These are phyloP conservation scores for Aphis craccivora DNA, from an alignment of 1,140 invertebrate genomes.

Conservation along the genomic window DNA sequence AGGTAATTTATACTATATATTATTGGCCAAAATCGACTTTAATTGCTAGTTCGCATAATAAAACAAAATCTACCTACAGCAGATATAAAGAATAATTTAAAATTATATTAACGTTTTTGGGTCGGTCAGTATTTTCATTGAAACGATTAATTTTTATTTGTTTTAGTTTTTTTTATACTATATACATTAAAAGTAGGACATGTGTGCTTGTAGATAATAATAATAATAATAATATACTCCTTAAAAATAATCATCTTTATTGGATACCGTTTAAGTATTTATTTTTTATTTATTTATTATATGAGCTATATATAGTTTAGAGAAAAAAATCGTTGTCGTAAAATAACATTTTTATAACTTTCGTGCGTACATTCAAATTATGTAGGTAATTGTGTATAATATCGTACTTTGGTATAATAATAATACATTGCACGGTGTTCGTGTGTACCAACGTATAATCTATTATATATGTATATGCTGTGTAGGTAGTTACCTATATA, in stretches of 20 bases:
- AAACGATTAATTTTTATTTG: background rate
- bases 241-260: background rate
- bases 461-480: background rate
- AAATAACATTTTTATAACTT: constrained; percentile 30
- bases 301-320: background rate
- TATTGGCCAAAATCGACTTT: background rate
- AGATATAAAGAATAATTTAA: background rate
- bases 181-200: background rate
- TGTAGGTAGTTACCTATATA: background rate
- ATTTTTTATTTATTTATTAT: constrained; percentile 7
- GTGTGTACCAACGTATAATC: background rate
- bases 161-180: background rate
- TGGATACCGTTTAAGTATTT: background rate
- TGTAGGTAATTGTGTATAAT: background rate
- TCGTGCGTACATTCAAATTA: background rate
- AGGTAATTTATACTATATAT: background rate
- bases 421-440: background rate
- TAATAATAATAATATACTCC: background rate
- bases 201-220: background rate
- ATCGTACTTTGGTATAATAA: background rate
- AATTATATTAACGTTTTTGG: background rate
- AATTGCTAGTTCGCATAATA: background rate
- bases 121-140: background rate
- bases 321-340: background rate
- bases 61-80: background rate